Evolutionary conservation across 2,797 vertebrate species (phyloP).

Genomic region (Rallus crepitans): DNA sequence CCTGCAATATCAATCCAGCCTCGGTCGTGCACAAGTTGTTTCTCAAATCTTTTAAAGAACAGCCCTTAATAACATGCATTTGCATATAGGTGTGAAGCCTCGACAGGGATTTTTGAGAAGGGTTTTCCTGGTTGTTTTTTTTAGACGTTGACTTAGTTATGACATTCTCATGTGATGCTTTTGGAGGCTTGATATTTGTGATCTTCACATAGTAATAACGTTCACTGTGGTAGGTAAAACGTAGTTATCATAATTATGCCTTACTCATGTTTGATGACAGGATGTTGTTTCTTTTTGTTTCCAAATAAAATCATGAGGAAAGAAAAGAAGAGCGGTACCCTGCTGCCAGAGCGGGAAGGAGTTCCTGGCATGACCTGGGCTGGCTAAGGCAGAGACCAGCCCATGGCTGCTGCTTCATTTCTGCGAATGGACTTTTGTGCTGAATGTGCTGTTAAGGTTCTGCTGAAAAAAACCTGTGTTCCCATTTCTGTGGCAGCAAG

Average conservation of each 20-base stretch:
- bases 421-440: neutral
- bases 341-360: conserved; percentile 29
- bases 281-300: conserved; percentile 55
- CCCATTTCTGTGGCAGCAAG: neutral
- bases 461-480: neutral
- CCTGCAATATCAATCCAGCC: neutral
- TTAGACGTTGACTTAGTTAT: conserved; percentile 22
- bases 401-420: neutral
- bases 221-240: conserved; percentile 53
- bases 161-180: conserved; percentile 49
- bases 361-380: neutral
- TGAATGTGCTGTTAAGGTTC: neutral
- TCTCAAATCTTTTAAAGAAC: neutral
- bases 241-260: neutral
- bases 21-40: neutral
- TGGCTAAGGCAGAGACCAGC: neutral
- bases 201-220: conserved; percentile 31
- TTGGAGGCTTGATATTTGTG: conserved; percentile 40
- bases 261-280: conserved; percentile 4
- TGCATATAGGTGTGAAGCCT: neutral
- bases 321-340: neutral
- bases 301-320: conserved; percentile 36
- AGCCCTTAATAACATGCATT: neutral
- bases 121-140: conserved; percentile 19
- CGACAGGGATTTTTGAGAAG: neutral